Percentiles rank a stretch among this genome's conserved stretches.
These are phyloP conservation scores for Hemithea aestivaria DNA, from an alignment of 2,888 invertebrate genomes.

Conservation along the genomic window DNA sequence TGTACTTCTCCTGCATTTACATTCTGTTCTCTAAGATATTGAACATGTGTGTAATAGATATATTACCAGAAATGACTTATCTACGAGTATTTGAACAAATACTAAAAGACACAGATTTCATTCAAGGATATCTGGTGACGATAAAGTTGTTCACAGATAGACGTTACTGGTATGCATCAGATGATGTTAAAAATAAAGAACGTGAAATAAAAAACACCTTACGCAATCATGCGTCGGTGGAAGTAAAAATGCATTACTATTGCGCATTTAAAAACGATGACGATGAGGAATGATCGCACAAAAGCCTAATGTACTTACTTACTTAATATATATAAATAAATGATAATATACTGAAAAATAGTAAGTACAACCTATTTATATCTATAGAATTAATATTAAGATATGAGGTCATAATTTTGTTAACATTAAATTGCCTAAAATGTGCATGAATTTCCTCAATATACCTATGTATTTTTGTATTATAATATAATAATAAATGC, in stretches of 20 bases:
- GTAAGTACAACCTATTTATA: too few species aligned
- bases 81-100: conserved; percentile 34
- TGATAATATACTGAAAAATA: too few species aligned
- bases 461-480: too few species aligned
- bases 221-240: conserved; percentile 39
- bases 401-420: conserved; percentile 13
- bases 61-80: conserved; percentile 12
- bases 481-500: too few species aligned
- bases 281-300: background rate
- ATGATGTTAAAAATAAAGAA: conserved; percentile 3
- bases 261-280: conserved; percentile 9
- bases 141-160: conserved; percentile 30
- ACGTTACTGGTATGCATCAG: background rate
- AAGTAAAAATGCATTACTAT: conserved; percentile 46
- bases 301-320: too few species aligned
- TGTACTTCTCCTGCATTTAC: conserved; percentile 48
- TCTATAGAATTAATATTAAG: background rate
- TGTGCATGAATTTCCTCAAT: too few species aligned
- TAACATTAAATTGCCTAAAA: too few species aligned
- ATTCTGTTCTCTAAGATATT: conserved; percentile 41
- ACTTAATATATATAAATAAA: too few species aligned
- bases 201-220: conserved; percentile 21
- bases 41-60: conserved; percentile 16
- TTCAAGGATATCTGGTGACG: conserved; percentile 42
- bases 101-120: conserved; percentile 36